Base-by-base conservation (phyloP, 2,888 invertebrate species). In the Agapostemon virescens region DNA sequence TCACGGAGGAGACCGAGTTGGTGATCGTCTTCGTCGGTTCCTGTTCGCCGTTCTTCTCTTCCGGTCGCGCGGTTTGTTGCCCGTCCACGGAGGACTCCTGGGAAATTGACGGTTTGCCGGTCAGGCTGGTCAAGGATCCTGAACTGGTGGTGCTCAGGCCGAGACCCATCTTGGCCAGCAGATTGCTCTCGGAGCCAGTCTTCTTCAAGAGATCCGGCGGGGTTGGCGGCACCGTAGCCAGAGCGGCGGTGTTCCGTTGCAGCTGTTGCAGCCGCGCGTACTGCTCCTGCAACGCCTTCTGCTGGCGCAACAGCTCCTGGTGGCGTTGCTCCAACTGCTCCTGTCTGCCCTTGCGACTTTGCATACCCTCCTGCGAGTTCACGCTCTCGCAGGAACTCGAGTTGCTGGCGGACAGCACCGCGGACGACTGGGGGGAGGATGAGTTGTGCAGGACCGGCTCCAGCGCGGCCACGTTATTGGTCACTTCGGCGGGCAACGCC, bases 251-350 rank as follows among this genome's bases (percentile, higher is more conserved):
- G 86, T 96, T 96, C 86, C 97, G 95, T 91, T 98, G 98, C 84
- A 98, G 94, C 93, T 97, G 96, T 92, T 98, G 98, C 79, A 98
- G 93, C 33, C 98, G 95, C 26, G 97, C 97, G 92, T 98, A 98
- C 91, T 98, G 98, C 89, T 98, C 98, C 91, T 98, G 98, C 30
- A 98, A 93, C 26, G 97, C 96, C 88, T 96, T 96, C 91, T 98
- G 98, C 89, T 98, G 98, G 85, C 96, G 95, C 20, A 98, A 93
- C 36, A 98, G 93, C 90, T 98, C 98, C 91, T 97, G 97, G 91
- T 98, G 98, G 6, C 98, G 95, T 90, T 96, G 96, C 91, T 98
- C 98, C 71, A 98, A 94, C 70, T 96, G 95, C 80, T 96, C 95
- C 89, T 97, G 97, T 0, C 97, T 94, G 77, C 94, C 94, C 83